A percentile compares a stretch with the other conserved stretches of the same genome.
These are phyloP conservation scores for Thymelicus acteon DNA, from an alignment of 2,888 invertebrate genomes.

Conservation along the genomic window DNA sequence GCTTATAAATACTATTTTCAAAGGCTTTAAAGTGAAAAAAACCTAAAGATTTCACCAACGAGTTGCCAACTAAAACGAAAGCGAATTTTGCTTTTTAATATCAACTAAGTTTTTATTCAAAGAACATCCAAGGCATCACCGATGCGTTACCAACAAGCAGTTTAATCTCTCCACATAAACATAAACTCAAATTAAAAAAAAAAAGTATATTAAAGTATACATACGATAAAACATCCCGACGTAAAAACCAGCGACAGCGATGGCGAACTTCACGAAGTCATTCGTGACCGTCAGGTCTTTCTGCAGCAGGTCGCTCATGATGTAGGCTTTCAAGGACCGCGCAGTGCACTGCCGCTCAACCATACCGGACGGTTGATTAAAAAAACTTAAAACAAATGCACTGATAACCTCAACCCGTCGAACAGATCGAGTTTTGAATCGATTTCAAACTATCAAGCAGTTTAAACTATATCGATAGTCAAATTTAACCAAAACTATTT, in stretches of 20 bases:
- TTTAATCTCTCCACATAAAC: no score
- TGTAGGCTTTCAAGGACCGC: constrained; percentile 71
- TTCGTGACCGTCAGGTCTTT: constrained; percentile 70
- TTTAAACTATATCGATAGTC: no score
- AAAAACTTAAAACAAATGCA: constrained; percentile 55
- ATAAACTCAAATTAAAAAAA: constrained; percentile 39
- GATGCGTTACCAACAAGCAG: no score
- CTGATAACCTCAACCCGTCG: constrained; percentile 64
- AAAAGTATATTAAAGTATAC: constrained; percentile 53
- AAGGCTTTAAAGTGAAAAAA: no score
- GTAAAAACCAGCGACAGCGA: constrained; percentile 71
- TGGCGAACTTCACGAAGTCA: constrained; percentile 68
- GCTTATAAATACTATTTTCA: no score
- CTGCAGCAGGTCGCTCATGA: constrained; percentile 79
- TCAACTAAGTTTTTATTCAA: no score
- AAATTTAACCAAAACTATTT: no score
- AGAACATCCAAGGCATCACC: no score
- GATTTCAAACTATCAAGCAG: neutral
- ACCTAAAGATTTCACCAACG: no score
- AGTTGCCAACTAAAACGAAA: no score
- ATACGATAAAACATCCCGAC: constrained; percentile 72
- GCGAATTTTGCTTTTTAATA: no score
- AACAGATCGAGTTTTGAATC: neutral
- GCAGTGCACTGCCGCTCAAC: constrained; percentile 74
- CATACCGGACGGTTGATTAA: constrained; percentile 54